Percentiles rank a stretch among this genome's conserved stretches.
These are phyloP conservation scores for Montipora foliosa DNA, from an alignment of 64 coral and sea anemone species.

Conservation along the genomic window DNA sequence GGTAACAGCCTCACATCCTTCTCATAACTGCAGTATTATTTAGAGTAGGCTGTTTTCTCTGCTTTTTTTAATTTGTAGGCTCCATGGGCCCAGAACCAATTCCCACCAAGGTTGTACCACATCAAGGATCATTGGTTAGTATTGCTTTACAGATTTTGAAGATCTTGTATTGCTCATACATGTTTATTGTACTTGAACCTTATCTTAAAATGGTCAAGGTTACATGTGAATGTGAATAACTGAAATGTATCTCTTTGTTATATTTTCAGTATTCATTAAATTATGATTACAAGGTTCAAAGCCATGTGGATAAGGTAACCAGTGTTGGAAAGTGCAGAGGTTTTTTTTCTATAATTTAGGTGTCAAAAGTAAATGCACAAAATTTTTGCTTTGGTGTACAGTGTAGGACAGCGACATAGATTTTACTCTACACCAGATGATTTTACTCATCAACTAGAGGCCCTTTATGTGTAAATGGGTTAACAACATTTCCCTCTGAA, in stretches of 20 bases:
- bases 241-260: not conserved
- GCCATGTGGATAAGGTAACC: constrained; percentile 36
- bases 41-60: not conserved
- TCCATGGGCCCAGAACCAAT: constrained; percentile 73
- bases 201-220: too few species aligned
- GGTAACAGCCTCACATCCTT: too few species aligned
- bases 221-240: not conserved
- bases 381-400: too few species aligned
- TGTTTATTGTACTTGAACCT: too few species aligned
- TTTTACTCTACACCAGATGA: too few species aligned
- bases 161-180: too few species aligned
- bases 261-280: constrained; percentile 53
- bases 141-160: not conserved
- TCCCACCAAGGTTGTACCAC: constrained; percentile 40
- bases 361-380: not conserved
- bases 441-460: too few species aligned
- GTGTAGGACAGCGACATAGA: too few species aligned
- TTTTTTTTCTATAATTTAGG: not conserved
- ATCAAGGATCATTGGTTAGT: constrained; percentile 74
- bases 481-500: too few species aligned
- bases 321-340: not conserved
- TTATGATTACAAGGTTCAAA: constrained; percentile 24
- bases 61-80: constrained; percentile 29
- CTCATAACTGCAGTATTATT: too few species aligned
- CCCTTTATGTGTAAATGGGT: too few species aligned